A percentile compares a stretch with the other conserved stretches of the same genome.
phyloP scores from a whole-genome alignment of 2,888 invertebrate species.

The Scaptodrosophila latifasciaeformis region DNA sequence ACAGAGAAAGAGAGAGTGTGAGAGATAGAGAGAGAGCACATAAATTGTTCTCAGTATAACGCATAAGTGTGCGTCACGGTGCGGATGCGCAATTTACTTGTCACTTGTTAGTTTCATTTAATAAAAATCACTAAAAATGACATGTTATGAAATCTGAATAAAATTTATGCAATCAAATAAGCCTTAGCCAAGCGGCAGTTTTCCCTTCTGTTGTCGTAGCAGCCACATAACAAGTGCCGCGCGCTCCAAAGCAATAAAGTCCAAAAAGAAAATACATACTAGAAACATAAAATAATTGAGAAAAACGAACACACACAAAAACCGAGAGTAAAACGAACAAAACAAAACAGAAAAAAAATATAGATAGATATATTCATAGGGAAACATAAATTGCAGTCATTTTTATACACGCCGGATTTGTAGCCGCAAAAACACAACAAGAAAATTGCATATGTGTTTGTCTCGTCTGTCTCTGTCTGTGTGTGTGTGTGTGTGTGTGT shows the following conservation, averaged over 20 bases:
- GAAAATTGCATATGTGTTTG: slow-evolving; percentile 28
- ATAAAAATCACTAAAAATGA: slow-evolving; percentile 64
- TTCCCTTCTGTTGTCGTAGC: slow-evolving; percentile 3
- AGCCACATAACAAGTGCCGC: slow-evolving; percentile 4
- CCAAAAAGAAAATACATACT: slow-evolving; percentile 17
- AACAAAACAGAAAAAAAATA: too few species aligned
- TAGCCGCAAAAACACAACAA: slow-evolving; percentile 54
- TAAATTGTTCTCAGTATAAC: neutral
- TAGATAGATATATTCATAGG: slow-evolving; percentile 64
- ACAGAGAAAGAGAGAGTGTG: too few species aligned
- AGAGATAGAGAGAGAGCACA: too few species aligned
- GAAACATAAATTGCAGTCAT: slow-evolving; percentile 72
- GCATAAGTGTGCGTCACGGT: slow-evolving; percentile 24
- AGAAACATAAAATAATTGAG: too few species aligned
- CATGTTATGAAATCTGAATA: slow-evolving; percentile 62
- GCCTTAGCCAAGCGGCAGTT: neutral
- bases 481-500: slow-evolving; percentile 14
- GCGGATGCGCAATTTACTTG: slow-evolving; percentile 65
- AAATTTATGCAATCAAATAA: slow-evolving; percentile 65
- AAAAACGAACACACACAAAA: too few species aligned
- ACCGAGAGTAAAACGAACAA: too few species aligned
- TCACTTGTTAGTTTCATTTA: slow-evolving; percentile 56
- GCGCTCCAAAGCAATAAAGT: slow-evolving; percentile 21
- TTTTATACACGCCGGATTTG: slow-evolving; percentile 70
- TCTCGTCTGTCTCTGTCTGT: too few species aligned